Conservation (phyloP, 2,888 invertebrate genomes). For the Gastracanthus pulcherrimus region DNA sequence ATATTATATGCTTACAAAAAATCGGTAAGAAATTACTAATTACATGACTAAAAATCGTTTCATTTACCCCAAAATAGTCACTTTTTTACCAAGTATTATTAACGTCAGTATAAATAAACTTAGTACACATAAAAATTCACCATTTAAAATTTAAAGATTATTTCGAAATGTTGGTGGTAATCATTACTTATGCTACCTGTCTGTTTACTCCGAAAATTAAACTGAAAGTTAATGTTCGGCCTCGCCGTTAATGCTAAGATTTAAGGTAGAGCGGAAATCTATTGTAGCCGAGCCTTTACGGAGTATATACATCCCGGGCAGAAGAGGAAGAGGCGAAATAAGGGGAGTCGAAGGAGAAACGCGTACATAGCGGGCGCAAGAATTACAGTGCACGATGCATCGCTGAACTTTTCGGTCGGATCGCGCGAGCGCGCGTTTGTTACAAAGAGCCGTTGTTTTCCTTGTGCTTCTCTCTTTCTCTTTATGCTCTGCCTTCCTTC, state of each 20-base stretch:
- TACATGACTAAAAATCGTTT: background rate
- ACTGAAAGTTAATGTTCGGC: background rate
- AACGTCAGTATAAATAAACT: too few relatives aligned
- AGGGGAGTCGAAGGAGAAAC: background rate
- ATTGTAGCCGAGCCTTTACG: background rate
- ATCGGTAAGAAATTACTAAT: too few relatives aligned
- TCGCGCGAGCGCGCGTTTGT: conserved; percentile 28
- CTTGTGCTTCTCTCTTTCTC: too few relatives aligned
- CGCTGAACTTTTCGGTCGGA: conserved; percentile 39
- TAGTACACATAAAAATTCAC: too few relatives aligned
- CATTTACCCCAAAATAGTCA: background rate
- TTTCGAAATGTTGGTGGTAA: too few relatives aligned
- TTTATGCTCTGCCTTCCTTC: background rate
- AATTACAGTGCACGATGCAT: conserved; percentile 49
- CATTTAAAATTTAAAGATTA: too few relatives aligned
- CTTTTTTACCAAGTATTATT: too few relatives aligned
- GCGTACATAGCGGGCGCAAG: background rate
- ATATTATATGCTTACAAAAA: too few relatives aligned
- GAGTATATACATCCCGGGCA: background rate
- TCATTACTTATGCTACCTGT: too few relatives aligned
- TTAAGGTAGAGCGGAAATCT: background rate
- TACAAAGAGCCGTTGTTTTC: conserved; percentile 47
- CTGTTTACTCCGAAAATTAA: background rate
- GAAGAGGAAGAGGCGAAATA: background rate
- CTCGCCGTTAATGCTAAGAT: background rate